Conservation (phyloP, 2,797 vertebrate species). For the Anguilla obscura region DNA sequence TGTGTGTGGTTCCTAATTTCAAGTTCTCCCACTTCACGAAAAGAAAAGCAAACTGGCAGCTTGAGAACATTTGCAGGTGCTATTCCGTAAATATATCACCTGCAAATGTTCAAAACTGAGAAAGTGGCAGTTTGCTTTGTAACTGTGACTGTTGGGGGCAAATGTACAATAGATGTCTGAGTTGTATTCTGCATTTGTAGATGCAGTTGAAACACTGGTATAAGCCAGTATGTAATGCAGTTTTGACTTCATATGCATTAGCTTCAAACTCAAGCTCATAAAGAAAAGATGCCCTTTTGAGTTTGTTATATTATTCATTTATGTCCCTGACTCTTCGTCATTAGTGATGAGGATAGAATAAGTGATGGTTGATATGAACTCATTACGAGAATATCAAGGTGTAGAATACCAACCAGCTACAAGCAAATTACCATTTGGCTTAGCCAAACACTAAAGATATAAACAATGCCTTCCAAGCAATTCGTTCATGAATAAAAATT, state of each 20-base stretch:
- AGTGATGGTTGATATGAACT: neutral
- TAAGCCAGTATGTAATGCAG: neutral
- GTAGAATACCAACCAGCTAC: conserved; percentile 53
- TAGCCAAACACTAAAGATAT: conserved; percentile 62
- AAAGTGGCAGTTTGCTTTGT: neutral
- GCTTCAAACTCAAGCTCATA: neutral
- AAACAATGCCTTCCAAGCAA: conserved; percentile 61
- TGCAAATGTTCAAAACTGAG: neutral
- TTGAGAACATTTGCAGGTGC: conserved; percentile 9
- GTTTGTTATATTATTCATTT: neutral
- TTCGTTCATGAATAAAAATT: conserved; percentile 67
- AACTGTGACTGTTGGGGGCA: neutral
- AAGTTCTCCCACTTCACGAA: neutral
- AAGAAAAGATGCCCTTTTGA: neutral
- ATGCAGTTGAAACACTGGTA: conserved; percentile 15
- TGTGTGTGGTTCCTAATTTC: conserved; percentile 2
- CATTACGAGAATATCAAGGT: conserved; percentile 40
- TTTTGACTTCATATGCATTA: conserved; percentile 24
- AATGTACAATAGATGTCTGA: neutral
- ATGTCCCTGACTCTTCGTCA: neutral
- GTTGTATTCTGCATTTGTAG: neutral
- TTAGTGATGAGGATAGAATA: neutral
- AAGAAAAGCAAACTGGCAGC: neutral
- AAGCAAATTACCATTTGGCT: conserved; percentile 67
- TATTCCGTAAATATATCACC: conserved; percentile 8